Conservation (phyloP, 2,113 vertebrate genomes). For the Origma solitaria region DNA sequence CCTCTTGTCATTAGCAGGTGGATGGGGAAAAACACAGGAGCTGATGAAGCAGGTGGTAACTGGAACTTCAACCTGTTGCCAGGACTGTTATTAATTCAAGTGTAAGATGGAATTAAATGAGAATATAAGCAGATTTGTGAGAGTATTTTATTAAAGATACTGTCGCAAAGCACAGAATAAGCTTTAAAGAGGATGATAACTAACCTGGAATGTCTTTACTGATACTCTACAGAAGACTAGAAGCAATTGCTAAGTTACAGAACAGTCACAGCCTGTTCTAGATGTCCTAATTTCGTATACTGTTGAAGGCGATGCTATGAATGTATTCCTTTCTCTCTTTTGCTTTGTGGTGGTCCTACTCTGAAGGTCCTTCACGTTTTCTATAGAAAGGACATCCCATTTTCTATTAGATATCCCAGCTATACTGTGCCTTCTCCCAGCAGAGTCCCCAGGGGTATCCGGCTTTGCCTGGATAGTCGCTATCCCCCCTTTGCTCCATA, state of each 20-base stretch:
- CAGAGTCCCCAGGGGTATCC: neutral
- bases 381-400: neutral
- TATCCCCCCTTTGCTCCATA: neutral
- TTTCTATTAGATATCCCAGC: neutral
- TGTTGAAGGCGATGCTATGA: neutral
- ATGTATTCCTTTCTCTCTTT: neutral
- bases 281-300: neutral
- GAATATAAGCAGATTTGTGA: conserved; percentile 55
- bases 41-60: neutral
- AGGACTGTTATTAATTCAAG: neutral
- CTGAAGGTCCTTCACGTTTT: neutral
- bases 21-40: neutral
- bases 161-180: conserved; percentile 48
- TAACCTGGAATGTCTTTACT: conserved; percentile 24
- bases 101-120: conserved; percentile 47
- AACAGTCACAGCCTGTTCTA: conserved; percentile 58
- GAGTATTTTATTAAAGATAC: conserved; percentile 61
- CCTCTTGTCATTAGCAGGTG: neutral
- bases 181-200: conserved; percentile 48
- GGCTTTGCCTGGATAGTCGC: neutral
- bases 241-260: conserved; percentile 50
- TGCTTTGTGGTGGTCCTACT: neutral
- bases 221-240: conserved; percentile 29
- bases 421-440: neutral
- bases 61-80: neutral